A percentile compares a stretch with the other conserved stretches of the same genome.
Conservation (phyloP, 2,888 invertebrate genomes). For the Drosophila mimetica region DNA sequence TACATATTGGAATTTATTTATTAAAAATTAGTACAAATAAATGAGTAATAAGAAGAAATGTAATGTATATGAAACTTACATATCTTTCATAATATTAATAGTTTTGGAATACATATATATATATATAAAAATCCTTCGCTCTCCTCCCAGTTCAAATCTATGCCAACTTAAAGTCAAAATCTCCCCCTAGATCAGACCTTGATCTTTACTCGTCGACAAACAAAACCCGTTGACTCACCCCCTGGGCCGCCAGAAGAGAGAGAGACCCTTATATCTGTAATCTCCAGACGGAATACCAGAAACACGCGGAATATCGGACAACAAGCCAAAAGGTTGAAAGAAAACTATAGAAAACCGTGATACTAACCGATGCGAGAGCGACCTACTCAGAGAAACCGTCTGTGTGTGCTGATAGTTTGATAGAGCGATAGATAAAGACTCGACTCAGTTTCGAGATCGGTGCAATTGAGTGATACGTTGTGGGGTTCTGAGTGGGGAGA, state of each 20-base stretch:
- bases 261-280: slow-evolving; percentile 19
- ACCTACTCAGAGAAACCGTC: slow-evolving; percentile 9
- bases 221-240: slow-evolving; percentile 16
- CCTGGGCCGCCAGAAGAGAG: background rate
- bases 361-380: slow-evolving; percentile 9
- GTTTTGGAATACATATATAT: too few species aligned
- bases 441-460: slow-evolving; percentile 37
- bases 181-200: slow-evolving; percentile 8
- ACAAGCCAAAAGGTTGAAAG: slow-evolving; percentile 28
- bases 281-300: slow-evolving; percentile 22
- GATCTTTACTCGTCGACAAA: slow-evolving; percentile 23
- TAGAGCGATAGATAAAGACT: slow-evolving; percentile 31
- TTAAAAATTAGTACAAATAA: too few species aligned
- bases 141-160: background rate
- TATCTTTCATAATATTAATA: too few species aligned
- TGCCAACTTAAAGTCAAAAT: background rate
- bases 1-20: too few species aligned
- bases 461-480: slow-evolving; percentile 20
- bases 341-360: slow-evolving; percentile 22
- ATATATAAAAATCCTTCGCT: too few species aligned
- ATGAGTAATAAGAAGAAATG: too few species aligned
- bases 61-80: too few species aligned
- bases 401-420: slow-evolving; percentile 31
- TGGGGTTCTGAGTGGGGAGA: slow-evolving; percentile 18
- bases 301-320: slow-evolving; percentile 24